Evolutionary conservation across 1,140 invertebrate genomes (phyloP), one percentile per base, ranked within the genome.

Genomic region (Mamestra configurata): DNA sequence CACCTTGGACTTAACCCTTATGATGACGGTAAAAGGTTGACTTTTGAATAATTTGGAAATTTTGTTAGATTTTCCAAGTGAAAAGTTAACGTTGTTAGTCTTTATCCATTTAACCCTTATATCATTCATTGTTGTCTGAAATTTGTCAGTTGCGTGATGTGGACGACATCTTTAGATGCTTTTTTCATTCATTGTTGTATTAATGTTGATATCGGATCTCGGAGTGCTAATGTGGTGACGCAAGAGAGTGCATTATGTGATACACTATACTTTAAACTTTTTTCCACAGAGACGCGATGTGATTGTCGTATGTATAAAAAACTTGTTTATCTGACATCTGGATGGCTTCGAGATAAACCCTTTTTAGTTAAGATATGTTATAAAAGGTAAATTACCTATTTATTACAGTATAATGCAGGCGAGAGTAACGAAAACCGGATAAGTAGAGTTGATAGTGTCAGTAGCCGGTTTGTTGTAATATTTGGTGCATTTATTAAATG

Each of bases 61-160:
- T 80, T 20, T 53, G 31, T 73, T 57, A 35, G 49, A 24, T 77
- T 72, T 68, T 27, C 37, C 49, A 57, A n/a, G 31, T 82, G 35
- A 77, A 13, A 51, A 35, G 8, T 2, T 79, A 82, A 70, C 13
- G 75, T 91, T 75, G 88, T 81, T n/a, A 61, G 73, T 77, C 82
- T 81, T 87, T 88, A 89, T 89, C 89, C 88, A 86, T 93, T 92
- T 90, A 93, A 91, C 91, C 91, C 90, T 91, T 90, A 91, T 90
- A 91, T 89, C 88, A 90, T 90, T 86, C 88, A 90, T 93, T 92
- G 91, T 93, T 92, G 87, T 89, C 77, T 81, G 82, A 91, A 93
- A 93, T 93, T 92, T 93, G 92, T 93, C 92, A 93, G 92, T 90
- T 89, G 88, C 77, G 84, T 83, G 84, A 86, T 82, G 84, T 88